A percentile compares a stretch with the other conserved stretches of the same genome.
Conservation (phyloP, 1,140 invertebrate species). For the Sogatella furcifera region DNA sequence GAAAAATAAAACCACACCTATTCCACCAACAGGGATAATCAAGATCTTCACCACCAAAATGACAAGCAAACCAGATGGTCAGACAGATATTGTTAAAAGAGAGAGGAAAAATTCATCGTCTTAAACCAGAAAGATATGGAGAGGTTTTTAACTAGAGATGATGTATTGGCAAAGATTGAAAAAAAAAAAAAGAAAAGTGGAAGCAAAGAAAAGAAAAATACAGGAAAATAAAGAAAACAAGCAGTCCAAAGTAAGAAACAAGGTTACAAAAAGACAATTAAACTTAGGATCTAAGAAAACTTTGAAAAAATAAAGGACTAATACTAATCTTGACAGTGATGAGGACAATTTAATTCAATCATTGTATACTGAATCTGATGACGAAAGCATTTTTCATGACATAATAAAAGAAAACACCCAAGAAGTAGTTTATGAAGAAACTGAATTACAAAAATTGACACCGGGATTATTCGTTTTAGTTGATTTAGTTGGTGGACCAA, state of each 20-base stretch:
- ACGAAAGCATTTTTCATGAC: background rate
- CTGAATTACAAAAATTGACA: background rate
- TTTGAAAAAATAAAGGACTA: background rate
- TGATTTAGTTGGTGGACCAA: background rate
- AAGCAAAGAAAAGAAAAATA: background rate
- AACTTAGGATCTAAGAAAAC: background rate
- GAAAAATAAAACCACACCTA: background rate
- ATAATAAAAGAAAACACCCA: background rate
- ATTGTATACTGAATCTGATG: background rate
- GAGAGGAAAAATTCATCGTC: background rate
- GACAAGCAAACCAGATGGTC: background rate
- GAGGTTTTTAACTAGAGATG: background rate
- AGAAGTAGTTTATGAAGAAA: background rate
- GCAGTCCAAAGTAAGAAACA: background rate
- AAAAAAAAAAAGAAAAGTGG: background rate
- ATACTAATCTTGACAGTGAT: background rate
- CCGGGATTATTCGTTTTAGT: background rate
- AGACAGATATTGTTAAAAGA: constrained; percentile 2
- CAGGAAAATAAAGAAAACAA: background rate
- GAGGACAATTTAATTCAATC: background rate
- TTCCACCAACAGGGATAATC: background rate
- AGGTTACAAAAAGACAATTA: background rate
- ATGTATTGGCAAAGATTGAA: background rate
- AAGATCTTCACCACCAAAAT: background rate
- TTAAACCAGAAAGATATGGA: constrained; percentile 5